Base-by-base conservation (phyloP, 1,140 invertebrate genomes). In the Drosophila ironensis region DNA sequence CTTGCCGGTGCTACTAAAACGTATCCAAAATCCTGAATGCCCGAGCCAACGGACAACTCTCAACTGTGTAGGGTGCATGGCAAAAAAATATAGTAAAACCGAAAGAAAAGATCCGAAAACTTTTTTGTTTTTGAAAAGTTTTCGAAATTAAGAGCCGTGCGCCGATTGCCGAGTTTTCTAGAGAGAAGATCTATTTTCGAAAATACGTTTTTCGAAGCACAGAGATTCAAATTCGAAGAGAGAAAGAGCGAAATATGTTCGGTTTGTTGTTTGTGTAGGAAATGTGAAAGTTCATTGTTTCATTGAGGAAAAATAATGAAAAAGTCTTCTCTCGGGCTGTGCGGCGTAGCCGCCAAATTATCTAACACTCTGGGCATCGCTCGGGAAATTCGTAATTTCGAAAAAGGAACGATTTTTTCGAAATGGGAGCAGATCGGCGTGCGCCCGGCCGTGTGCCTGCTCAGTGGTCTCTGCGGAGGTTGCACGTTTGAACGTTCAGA, bases 391-490 rank as follows among this genome's bases (percentile, higher is more conserved):
- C 52, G 42, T 38, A 54, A 51, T 57, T 71, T 66, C 56, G 47
- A 71, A 45, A 46, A 27, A 33, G 24, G 3, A 9, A 37, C 14
- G 14, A 37, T 47, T 35, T 53, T 45, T 51, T 51, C 56, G 56
- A 86, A 81, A 63, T 40, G 24, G 45, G 51, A 70, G 57, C 46
- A 53, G 20, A 20, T 37, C 50, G 56, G 57, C 47, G 67, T 41
- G 59, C 68, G 72, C 60, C 67, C 42, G 53, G 52, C 76, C 54
- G 28, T 69, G 54, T 44, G 45, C 24, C 40, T 68, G 51, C 82
- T 89, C 86, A 89, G 88, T 89, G 88, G 81, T 89, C 88, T 89
- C 88, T 88, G 84, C 88, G 88, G 88, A 89, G 88, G 88, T 89
- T 89, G 89, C 84, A 89, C 88, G 86, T 89, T 84, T 77, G 86